Conservation (phyloP, 2,888 invertebrate genomes). For the Cheilosia vernalis region DNA sequence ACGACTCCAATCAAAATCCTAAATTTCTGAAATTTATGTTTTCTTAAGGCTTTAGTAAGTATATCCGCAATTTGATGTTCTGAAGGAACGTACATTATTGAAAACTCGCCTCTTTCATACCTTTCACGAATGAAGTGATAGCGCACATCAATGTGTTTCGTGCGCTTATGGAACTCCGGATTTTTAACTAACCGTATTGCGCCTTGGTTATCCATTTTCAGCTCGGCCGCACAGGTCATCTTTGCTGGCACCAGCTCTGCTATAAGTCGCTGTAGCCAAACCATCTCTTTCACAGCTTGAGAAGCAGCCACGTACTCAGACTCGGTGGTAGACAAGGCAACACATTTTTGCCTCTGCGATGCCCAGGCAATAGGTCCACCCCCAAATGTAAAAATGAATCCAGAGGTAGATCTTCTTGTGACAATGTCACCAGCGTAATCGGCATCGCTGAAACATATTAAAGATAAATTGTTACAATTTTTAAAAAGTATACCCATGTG, state of each 20-base stretch:
- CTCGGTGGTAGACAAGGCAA: conserved; percentile 46
- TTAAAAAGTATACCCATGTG: no score
- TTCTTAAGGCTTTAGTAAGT: conserved; percentile 25
- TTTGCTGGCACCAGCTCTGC: conserved; percentile 8
- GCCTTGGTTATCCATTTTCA: conserved; percentile 50
- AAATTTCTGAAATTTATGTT: conserved; percentile 13
- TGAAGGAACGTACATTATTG: conserved; percentile 47
- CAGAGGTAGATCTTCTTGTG: conserved; percentile 65
- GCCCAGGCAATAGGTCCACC: conserved; percentile 33
- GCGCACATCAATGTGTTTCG: conserved; percentile 63
- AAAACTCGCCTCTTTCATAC: conserved; percentile 41
- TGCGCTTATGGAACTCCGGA: conserved; percentile 62
- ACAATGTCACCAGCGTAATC: no score
- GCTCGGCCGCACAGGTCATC: not conserved
- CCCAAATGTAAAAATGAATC: conserved; percentile 38
- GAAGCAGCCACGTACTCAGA: conserved; percentile 57
- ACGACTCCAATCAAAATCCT: no score
- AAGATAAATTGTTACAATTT: no score
- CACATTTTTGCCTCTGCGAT: conserved; percentile 51
- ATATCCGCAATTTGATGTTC: conserved; percentile 41
- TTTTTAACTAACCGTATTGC: conserved; percentile 58
- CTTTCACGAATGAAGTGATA: conserved; percentile 65
- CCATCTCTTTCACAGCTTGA: conserved; percentile 44
- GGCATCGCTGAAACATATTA: no score
- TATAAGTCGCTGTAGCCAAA: conserved; percentile 42